A percentile compares a stretch with the other conserved stretches of the same genome.
Conservation (phyloP, 53 echinoderm and acorn worm genomes). For the Glandiceps talaboti region DNA sequence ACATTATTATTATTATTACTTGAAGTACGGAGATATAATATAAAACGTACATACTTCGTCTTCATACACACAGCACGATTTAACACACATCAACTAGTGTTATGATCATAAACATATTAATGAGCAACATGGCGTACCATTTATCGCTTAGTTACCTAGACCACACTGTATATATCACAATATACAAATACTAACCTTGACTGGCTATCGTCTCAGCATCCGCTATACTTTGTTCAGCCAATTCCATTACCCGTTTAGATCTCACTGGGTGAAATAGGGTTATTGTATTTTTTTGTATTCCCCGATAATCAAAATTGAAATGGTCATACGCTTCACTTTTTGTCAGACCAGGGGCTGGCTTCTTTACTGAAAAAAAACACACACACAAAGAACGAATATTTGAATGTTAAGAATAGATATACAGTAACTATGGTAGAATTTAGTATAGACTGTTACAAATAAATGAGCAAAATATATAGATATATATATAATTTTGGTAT, state of each 20-base stretch:
- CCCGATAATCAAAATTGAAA: neutral
- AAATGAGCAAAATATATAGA: too few species aligned
- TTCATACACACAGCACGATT: too few species aligned
- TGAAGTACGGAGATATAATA: too few species aligned
- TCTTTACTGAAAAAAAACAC: neutral
- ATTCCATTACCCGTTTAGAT: neutral
- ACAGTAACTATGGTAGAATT: neutral
- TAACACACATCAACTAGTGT: too few species aligned
- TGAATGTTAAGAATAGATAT: neutral
- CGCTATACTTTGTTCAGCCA: neutral
- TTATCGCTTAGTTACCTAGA: too few species aligned
- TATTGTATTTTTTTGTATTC: neutral
- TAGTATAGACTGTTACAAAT: too few species aligned
- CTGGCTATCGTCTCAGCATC: neutral
- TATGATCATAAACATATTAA: too few species aligned
- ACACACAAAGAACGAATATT: neutral
- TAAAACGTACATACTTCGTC: too few species aligned
- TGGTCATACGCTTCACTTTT: neutral
- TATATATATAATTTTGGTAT: too few species aligned
- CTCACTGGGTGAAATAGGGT: neutral
- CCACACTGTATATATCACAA: neutral
- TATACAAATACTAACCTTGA: neutral
- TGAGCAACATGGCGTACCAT: neutral
- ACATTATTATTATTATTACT: too few species aligned
- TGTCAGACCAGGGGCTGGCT: neutral